Evolutionary conservation across 2,797 vertebrate genomes (phyloP).

Genomic region (Acropternis orthonyx): DNA sequence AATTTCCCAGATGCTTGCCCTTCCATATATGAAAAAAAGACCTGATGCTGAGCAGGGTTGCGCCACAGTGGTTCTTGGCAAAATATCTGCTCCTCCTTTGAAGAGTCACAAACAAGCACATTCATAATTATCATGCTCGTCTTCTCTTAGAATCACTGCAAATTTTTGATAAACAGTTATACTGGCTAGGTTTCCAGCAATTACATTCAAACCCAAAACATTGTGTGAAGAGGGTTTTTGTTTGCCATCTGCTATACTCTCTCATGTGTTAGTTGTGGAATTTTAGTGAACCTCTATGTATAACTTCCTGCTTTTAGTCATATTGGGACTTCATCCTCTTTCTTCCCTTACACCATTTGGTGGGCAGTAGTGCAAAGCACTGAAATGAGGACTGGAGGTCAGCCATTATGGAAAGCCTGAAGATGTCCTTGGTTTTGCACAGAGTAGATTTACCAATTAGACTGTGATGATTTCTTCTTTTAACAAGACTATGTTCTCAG

Average conservation of each 20-base stretch:
- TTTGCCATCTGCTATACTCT: not conserved
- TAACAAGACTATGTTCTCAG: not conserved
- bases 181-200: constrained; percentile 13
- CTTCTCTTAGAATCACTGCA: constrained; percentile 10
- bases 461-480: not conserved
- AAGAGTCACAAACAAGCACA: constrained; percentile 38
- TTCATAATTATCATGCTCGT: constrained; percentile 27
- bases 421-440: not conserved
- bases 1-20: not conserved
- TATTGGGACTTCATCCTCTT: not conserved
- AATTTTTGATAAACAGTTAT: constrained; percentile 48
- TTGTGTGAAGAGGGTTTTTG: not conserved
- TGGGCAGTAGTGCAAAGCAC: not conserved
- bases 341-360: not conserved
- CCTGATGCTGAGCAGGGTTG: not conserved
- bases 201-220: not conserved
- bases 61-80: not conserved
- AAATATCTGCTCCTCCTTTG: constrained; percentile 19
- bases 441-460: not conserved
- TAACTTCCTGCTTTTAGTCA: not conserved
- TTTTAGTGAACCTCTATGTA: not conserved
- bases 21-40: not conserved
- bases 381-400: not conserved
- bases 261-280: not conserved
- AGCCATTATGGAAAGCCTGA: not conserved